Evolutionary conservation across 23 tunicate species (phyloP), one percentile per base, ranked within the genome.

Genomic region (Pegea sp.): DNA sequence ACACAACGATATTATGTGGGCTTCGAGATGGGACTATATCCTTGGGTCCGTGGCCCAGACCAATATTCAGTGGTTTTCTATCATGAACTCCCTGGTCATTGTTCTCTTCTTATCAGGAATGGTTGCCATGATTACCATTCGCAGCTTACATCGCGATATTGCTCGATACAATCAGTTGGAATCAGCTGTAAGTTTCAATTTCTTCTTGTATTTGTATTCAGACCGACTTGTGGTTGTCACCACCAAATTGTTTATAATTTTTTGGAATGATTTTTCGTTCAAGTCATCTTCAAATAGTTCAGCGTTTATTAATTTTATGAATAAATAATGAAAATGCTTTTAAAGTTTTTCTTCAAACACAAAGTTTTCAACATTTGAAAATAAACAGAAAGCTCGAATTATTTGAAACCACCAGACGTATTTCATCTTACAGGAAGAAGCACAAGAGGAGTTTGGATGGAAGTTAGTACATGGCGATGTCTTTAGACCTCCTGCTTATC

Each of bases 41-140:
- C 66, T 91, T 0, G 86, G 59, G 32, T 71, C 86, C n/a, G 28
- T 68, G 29, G 79, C 99, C 3, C 65, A 72, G 51, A 66, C 99
- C 53, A 78, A 73, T 57, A 91, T 91, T 42, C 99, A 91, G 58
- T 91, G 99, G 99, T 91, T 91, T 48, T 91, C 99, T 28, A 91
- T 91, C 69, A 72, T 91, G 86, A 91, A 91, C 57, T 91, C 99
- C 21, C 68, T 91, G 0, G 99, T 79, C 29, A 91, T 91, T 30
- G 99, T 79, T 22, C 42, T 91, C 27, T 91, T 91, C 73, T 64
- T 91, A 11, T 91, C 99, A 4, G 99, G 93, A 1, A 91, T 91
- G 99, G 99, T 91, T 31, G 99, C 99, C 20, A 91, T 91, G 99
- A 72, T 91, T 29, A 72, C 69, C 28, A 59, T 91, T 46, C 49